Percentiles rank a stretch among this genome's conserved stretches.
phyloP scores from a whole-genome alignment of 2,113 vertebrate species.

The Oceanites oceanicus region DNA sequence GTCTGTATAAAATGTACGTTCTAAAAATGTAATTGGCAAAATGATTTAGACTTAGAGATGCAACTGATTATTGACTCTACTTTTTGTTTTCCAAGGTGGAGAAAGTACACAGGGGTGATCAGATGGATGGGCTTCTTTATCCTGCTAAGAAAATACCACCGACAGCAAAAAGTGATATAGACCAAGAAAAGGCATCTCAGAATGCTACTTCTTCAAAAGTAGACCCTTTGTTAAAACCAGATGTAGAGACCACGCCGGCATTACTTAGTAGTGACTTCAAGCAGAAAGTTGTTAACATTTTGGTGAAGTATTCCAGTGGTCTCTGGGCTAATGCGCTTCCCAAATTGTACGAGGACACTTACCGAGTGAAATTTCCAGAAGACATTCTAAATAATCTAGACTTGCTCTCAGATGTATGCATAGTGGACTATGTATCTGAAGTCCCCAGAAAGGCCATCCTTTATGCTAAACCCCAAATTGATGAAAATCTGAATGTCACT shows the following conservation, averaged over 20 bases:
- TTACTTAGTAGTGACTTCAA: constrained; percentile 70
- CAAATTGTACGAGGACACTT: constrained; percentile 84
- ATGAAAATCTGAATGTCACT: constrained; percentile 69
- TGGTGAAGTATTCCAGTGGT: constrained; percentile 83
- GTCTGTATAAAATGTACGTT: neutral
- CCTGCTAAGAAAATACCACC: constrained; percentile 70
- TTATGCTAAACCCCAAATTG: constrained; percentile 75
- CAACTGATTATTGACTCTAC: neutral
- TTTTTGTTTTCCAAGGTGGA: constrained; percentile 79
- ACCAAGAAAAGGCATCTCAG: constrained; percentile 50
- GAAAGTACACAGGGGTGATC: constrained; percentile 67
- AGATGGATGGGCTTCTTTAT: constrained; percentile 79
- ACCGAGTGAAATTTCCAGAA: constrained; percentile 82
- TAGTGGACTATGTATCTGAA: constrained; percentile 80
- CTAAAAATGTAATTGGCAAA: neutral
- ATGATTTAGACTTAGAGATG: neutral
- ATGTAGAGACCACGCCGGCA: neutral
- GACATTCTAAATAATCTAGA: constrained; percentile 80
- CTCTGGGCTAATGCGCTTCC: constrained; percentile 90
- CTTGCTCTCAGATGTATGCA: constrained; percentile 81
- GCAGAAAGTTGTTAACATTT: constrained; percentile 79
- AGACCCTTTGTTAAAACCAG: constrained; percentile 1
- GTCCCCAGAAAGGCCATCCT: constrained; percentile 87
- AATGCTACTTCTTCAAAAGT: constrained; percentile 43
- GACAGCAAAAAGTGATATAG: constrained; percentile 1